phyloP scores from a whole-genome alignment of 1,140 invertebrate genomes.

The Formica selysi region DNA sequence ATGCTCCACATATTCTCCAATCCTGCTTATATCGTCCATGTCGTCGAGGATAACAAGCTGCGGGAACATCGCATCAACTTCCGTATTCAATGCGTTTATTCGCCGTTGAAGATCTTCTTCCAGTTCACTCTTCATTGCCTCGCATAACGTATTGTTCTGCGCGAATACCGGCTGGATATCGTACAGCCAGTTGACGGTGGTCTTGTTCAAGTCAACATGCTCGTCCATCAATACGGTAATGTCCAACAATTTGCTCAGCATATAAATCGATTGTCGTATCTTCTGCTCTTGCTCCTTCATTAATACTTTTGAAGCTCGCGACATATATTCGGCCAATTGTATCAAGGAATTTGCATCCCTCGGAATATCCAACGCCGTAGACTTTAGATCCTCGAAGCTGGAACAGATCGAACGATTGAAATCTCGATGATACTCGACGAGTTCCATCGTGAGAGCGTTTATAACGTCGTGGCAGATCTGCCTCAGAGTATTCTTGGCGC shows the following conservation, averaged over 20 bases:
- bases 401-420: slow-evolving; percentile 80
- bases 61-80: slow-evolving; percentile 88
- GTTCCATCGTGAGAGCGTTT: slow-evolving; percentile 73
- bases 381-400: slow-evolving; percentile 80
- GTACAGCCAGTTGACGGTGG: slow-evolving; percentile 85
- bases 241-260: slow-evolving; percentile 83
- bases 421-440: slow-evolving; percentile 77
- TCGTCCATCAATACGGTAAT: slow-evolving; percentile 82
- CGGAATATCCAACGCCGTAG: slow-evolving; percentile 82
- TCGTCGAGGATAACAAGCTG: slow-evolving; percentile 84
- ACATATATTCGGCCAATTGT: slow-evolving; percentile 85
- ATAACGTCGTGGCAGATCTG: slow-evolving; percentile 72
- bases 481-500: slow-evolving; percentile 78
- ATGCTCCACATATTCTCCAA: slow-evolving; percentile 84
- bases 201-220: slow-evolving; percentile 84
- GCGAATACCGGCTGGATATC: slow-evolving; percentile 86
- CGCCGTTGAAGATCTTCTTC: slow-evolving; percentile 88
- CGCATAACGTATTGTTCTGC: slow-evolving; percentile 86
- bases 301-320: slow-evolving; percentile 81
- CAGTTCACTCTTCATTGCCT: slow-evolving; percentile 88
- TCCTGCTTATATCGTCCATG: slow-evolving; percentile 84
- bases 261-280: slow-evolving; percentile 80
- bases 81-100: slow-evolving; percentile 87
- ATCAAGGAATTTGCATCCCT: slow-evolving; percentile 85
- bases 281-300: slow-evolving; percentile 82